Conservation (phyloP, 2,888 invertebrate species). For the Melinaea menophilus region DNA sequence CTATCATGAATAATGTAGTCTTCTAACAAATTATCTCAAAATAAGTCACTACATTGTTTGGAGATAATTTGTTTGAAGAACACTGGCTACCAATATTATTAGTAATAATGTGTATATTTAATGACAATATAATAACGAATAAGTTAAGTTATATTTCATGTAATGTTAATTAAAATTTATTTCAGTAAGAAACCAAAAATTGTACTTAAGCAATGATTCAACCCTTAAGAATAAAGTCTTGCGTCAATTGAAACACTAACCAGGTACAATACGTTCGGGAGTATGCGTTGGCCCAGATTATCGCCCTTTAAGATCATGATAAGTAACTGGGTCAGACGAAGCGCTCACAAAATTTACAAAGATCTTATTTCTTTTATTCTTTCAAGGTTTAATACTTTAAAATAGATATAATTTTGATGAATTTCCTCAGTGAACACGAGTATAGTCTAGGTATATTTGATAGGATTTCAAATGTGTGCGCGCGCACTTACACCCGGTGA, state of each 20-base stretch:
- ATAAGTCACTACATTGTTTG: too few relatives aligned
- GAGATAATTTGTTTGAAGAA: too few relatives aligned
- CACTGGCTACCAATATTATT: too few relatives aligned
- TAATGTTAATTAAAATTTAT: background rate
- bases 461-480: conserved; percentile 12
- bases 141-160: too few relatives aligned
- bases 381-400: too few relatives aligned
- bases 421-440: too few relatives aligned
- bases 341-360: background rate
- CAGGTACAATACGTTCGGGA: background rate
- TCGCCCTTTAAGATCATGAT: conserved; percentile 10
- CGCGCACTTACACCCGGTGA: conserved; percentile 15
- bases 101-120: too few relatives aligned
- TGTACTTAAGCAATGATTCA: background rate
- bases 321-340: background rate
- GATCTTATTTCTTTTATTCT: background rate
- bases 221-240: background rate
- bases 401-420: too few relatives aligned
- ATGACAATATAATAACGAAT: too few relatives aligned
- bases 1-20: too few relatives aligned
- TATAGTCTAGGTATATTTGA: too few relatives aligned
- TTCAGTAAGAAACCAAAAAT: background rate
- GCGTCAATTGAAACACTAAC: background rate
- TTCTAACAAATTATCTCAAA: too few relatives aligned
- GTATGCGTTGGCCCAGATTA: conserved; percentile 1